These are phyloP conservation scores for Nematopogon swammerdamellus DNA, from an alignment of 2,888 invertebrate species.

Conservation along the genomic window DNA sequence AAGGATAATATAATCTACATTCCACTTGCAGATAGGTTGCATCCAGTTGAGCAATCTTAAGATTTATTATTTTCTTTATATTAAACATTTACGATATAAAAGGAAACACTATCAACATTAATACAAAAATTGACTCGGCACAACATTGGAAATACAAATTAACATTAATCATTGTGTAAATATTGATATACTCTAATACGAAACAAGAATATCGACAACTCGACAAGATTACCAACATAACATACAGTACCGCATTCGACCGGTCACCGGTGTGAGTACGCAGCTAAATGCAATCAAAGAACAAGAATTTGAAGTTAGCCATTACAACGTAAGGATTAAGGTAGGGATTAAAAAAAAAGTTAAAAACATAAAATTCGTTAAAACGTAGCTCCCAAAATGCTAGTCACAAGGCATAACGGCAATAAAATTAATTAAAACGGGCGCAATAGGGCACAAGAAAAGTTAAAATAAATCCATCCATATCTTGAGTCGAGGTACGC, in stretches of 20 bases:
- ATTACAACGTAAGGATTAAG: too few species aligned
- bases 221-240: not conserved
- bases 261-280: not conserved
- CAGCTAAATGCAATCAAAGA: not conserved
- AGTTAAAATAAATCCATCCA: too few species aligned
- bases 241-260: not conserved
- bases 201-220: not conserved
- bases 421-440: too few species aligned
- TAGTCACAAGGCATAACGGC: too few species aligned
- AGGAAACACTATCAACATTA: slow-evolving; percentile 34
- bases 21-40: slow-evolving; percentile 52
- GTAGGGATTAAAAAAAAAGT: too few species aligned
- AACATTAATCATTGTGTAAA: not conserved
- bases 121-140: slow-evolving; percentile 50
- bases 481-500: too few species aligned
- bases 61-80: slow-evolving; percentile 43
- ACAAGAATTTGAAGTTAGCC: too few species aligned
- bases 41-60: slow-evolving; percentile 53
- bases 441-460: too few species aligned
- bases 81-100: slow-evolving; percentile 49
- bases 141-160: not conserved
- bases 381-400: too few species aligned
- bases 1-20: slow-evolving; percentile 30
- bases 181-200: not conserved
- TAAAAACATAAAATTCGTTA: too few species aligned